Base-by-base conservation (phyloP, 2,797 vertebrate genomes). In the Danio jaintianensis region DNA sequence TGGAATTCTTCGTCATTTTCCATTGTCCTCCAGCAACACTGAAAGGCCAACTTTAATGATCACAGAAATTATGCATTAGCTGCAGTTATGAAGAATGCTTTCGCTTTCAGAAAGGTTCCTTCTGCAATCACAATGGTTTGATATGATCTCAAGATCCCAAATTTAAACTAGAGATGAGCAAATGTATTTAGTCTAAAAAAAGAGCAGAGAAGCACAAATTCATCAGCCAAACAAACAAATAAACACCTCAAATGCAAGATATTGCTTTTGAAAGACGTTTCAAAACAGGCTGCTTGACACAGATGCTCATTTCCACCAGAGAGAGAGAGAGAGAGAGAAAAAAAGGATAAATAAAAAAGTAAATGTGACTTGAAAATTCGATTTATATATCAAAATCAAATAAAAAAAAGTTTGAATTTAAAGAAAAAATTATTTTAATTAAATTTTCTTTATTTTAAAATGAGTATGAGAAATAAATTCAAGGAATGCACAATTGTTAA, bases 181-280 rank as follows among this genome's bases (percentile, higher is more conserved):
- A 67, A 55, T 12, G 40, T 67, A 18, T 66, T 40, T 4, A 15
- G 13, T 3, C 2, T 13, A 18, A 58, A 47, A 43, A 45, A 45
- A 38, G 16, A 15, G 55, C n/a, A 62, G 4, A 29, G 29, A 29
- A 29, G 13, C 5, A 48, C 42, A 13, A 68, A 78, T 6, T 62
- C 20, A 20, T 58, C 66, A 58, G 43, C 48, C 5, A 0, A 12
- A 38, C 48, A 4, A 56, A 36, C 18, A 52, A 13, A 68, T n/a
- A 40, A 59, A 55, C n/a, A 3, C 29, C 52, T 40, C 18, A 59
- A 67, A 53, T 29, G 22, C 7, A n/a, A 78, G 22, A 12, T 78
- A 82, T 78, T 82, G 81, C 81, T 78, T 78, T 80, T 79, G n/a
- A 55, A 36, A 70, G 53, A 75, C 55, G 36, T 43, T 64, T 36